Evolutionary conservation across 2,113 vertebrate species (phyloP).

Genomic region (Indri indri): DNA sequence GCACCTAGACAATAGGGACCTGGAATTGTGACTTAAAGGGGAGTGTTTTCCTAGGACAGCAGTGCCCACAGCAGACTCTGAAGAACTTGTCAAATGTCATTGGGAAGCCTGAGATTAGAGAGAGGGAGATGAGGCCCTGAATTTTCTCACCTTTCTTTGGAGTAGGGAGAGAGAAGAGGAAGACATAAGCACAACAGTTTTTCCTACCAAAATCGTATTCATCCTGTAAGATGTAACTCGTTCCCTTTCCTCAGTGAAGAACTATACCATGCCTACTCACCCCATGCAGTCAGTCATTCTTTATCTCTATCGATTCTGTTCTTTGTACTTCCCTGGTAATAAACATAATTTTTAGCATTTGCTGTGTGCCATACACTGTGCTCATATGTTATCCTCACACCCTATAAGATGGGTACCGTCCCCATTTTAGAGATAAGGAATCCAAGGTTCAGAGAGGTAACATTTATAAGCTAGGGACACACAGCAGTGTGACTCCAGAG

Average conservation of each 20-base stretch:
- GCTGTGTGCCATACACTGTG: not conserved
- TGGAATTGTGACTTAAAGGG: not conserved
- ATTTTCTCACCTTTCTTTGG: conserved; percentile 1
- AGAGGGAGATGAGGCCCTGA: not conserved
- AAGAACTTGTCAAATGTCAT: not conserved
- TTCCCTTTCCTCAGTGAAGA: not conserved
- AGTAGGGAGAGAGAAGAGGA: not conserved
- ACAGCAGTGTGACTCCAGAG: not conserved
- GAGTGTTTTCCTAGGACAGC: not conserved
- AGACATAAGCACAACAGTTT: not conserved
- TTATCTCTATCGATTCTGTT: not conserved
- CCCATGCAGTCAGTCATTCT: not conserved
- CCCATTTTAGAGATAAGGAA: not conserved
- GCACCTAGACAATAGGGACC: not conserved
- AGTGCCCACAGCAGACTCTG: not conserved
- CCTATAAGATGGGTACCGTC: not conserved
- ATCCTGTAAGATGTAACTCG: not conserved
- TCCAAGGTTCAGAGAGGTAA: not conserved
- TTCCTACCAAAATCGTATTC: not conserved
- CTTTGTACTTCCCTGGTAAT: not conserved
- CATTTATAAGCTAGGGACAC: not conserved
- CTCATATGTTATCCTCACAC: not conserved
- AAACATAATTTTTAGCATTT: not conserved
- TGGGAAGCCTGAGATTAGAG: not conserved
- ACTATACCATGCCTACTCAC: not conserved